Percentiles rank a stretch among this genome's conserved stretches.
phyloP scores from a whole-genome alignment of 2,888 invertebrate genomes.

The Seira ritae region DNA sequence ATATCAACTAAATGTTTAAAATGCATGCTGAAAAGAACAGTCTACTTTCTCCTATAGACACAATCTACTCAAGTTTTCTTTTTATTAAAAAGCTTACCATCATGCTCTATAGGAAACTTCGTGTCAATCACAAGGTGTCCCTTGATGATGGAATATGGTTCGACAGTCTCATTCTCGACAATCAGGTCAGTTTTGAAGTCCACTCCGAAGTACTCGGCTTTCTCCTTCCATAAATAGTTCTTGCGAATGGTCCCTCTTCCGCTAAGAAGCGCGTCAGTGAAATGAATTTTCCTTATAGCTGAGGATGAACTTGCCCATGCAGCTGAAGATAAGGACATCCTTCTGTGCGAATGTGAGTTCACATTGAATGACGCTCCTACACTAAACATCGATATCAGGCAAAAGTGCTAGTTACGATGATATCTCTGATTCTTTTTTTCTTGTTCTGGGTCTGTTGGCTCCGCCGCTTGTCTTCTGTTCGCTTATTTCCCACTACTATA shows the following conservation, averaged over 20 bases:
- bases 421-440: background rate
- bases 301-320: conserved; percentile 36
- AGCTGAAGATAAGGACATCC: conserved; percentile 58
- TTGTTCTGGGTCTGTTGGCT: no score
- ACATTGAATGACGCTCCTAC: conserved; percentile 55
- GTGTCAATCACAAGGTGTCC: conserved; percentile 55
- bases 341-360: conserved; percentile 42
- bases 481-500: background rate
- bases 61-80: background rate
- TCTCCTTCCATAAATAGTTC: conserved; percentile 46
- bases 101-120: conserved; percentile 58
- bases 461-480: background rate
- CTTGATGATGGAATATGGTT: conserved; percentile 50
- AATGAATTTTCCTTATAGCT: conserved; percentile 43
- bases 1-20: background rate
- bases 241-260: conserved; percentile 26
- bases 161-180: conserved; percentile 43
- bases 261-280: conserved; percentile 24
- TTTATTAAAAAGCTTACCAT: conserved; percentile 30
- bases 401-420: no score
- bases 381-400: conserved; percentile 46
- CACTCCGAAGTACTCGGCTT: conserved; percentile 54
- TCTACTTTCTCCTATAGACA: no score
- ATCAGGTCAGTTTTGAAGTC: conserved; percentile 47
- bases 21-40: no score